These are phyloP conservation scores for Cataglyphis livida DNA, from an alignment of 2,888 invertebrate species.

Conservation along the genomic window DNA sequence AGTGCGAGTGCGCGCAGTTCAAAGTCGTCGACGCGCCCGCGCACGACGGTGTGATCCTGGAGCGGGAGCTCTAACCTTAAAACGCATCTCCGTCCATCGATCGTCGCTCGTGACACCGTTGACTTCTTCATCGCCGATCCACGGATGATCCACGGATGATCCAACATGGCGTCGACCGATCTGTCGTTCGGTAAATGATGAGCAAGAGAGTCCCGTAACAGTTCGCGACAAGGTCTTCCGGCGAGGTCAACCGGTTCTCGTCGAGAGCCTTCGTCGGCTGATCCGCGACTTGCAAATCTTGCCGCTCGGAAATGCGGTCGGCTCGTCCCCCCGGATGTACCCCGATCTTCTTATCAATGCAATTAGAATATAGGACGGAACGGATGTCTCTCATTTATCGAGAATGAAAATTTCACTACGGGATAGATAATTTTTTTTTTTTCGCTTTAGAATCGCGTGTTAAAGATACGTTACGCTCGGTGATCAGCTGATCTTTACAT, in stretches of 20 bases:
- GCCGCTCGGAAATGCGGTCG: slow-evolving; percentile 18
- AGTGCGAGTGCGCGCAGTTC: slow-evolving; percentile 26
- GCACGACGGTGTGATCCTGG: not conserved
- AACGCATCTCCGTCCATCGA: slow-evolving; percentile 34
- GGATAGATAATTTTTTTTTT: not conserved
- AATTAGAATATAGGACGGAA: slow-evolving; percentile 15
- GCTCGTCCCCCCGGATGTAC: slow-evolving; percentile 25
- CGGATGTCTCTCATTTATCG: slow-evolving; percentile 26
- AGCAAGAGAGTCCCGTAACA: slow-evolving; percentile 50
- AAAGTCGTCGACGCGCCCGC: not conserved
- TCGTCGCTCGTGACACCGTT: not conserved
- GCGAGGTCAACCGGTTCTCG: slow-evolving; percentile 69
- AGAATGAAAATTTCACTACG: not conserved
- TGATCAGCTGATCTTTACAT: slow-evolving; percentile 42
- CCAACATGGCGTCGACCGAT: slow-evolving; percentile 85
- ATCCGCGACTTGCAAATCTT: slow-evolving; percentile 8
- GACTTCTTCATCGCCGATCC: not conserved
- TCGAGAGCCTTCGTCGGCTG: slow-evolving; percentile 34
- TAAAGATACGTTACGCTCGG: not conserved
- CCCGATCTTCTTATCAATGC: slow-evolving; percentile 35
- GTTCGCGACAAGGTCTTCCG: slow-evolving; percentile 64
- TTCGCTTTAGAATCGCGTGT: not conserved
- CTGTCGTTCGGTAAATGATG: slow-evolving; percentile 85
- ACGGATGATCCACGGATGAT: slow-evolving; percentile 80
- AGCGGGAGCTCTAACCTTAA: slow-evolving; percentile 39